Percentiles rank a stretch among this genome's conserved stretches.
phyloP scores from a whole-genome alignment of 2,888 invertebrate species.

The Aleiodes leptofemur region DNA sequence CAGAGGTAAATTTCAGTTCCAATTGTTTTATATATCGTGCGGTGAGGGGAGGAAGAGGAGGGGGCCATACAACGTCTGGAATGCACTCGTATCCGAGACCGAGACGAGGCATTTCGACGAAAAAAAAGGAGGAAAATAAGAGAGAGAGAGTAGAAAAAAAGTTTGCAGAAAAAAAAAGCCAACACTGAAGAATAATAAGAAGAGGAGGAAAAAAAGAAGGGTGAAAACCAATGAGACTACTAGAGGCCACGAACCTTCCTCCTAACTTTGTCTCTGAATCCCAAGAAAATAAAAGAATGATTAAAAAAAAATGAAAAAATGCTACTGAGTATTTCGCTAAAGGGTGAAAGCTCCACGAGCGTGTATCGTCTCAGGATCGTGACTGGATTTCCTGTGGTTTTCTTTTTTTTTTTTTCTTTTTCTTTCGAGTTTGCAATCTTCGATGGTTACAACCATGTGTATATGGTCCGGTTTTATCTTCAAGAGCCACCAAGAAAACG shows the following conservation, averaged over 20 bases:
- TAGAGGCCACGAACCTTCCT: neutral
- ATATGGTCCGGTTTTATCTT: conserved; percentile 38
- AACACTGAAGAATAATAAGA: conserved; percentile 32
- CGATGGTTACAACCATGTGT: conserved; percentile 14
- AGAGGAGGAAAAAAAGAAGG: conserved; percentile 15
- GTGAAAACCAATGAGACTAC: neutral
- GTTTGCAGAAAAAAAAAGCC: conserved; percentile 6
- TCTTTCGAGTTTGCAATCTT: neutral
- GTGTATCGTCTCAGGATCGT: conserved; percentile 39
- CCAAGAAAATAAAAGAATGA: conserved; percentile 7
- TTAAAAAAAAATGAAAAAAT: conserved; percentile 11
- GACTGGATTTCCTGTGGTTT: conserved; percentile 45
- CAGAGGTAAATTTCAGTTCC: conserved; percentile 10
- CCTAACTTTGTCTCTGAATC: conserved; percentile 26
- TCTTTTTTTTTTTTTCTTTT: neutral
- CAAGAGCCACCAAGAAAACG: conserved; percentile 8
- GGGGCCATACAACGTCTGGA: conserved; percentile 14
- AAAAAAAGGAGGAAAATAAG: conserved; percentile 9
- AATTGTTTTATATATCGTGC: conserved; percentile 36
- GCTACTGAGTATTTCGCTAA: conserved; percentile 43
- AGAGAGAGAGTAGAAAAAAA: conserved; percentile 11
- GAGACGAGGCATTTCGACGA: conserved; percentile 8
- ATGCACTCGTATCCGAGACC: conserved; percentile 19
- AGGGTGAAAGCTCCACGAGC: conserved; percentile 51
- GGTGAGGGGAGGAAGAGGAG: neutral